These are phyloP conservation scores for Sclerurus mexicanus DNA, from an alignment of 2,113 vertebrate species.

Conservation along the genomic window DNA sequence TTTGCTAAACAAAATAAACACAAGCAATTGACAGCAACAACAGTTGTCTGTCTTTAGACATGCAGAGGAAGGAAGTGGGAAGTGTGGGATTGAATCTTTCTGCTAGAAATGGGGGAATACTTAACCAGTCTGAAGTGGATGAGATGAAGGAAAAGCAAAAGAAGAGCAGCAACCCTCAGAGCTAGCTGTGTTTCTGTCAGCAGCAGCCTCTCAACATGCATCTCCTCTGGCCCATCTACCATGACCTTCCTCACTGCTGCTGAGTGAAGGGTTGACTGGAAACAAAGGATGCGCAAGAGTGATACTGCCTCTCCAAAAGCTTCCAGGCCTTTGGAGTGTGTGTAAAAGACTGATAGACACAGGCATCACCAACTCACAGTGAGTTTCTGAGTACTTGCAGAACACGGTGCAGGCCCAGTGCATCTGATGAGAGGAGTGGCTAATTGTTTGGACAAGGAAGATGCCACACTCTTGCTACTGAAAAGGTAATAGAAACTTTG, in stretches of 20 bases:
- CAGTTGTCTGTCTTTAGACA: not conserved
- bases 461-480: fast-evolving
- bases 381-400: not conserved
- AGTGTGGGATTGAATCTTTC: not conserved
- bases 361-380: fast-evolving
- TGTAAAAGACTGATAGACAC: not conserved
- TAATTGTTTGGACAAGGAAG: fast-evolving
- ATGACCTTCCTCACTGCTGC: not conserved
- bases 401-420: fast-evolving
- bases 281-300: not conserved
- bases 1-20: not conserved
- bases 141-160: not conserved
- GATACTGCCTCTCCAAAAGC: not conserved
- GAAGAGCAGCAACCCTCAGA: not conserved
- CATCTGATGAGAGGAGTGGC: not conserved
- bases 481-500: not conserved
- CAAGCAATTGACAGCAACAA: not conserved
- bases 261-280: not conserved
- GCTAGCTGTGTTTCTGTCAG: conserved; percentile 1
- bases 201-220: not conserved
- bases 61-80: not conserved
- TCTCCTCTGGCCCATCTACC: not conserved
- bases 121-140: not conserved
- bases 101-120: not conserved
- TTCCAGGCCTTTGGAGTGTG: not conserved